Base-by-base conservation (phyloP, 2,888 invertebrate species). In the Clanis bilineata region DNA sequence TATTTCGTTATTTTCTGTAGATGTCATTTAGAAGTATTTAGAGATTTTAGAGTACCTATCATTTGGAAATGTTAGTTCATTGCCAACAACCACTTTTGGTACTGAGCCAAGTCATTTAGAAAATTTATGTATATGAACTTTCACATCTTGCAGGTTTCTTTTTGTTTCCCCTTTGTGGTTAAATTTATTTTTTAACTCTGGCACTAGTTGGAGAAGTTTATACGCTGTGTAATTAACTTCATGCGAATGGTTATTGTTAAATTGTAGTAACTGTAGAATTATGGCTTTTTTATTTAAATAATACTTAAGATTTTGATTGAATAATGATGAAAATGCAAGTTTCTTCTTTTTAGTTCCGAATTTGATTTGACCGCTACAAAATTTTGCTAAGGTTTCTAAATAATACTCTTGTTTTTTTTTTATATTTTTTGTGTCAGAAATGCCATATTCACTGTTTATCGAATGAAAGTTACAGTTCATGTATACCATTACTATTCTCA, bases 81-180 rank as follows among this genome's bases (percentile, higher is more conserved):
- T 57, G 36, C 45, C 32, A 57, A 44, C 28, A 43, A 43, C n/a
- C n/a, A 23, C 36, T 23, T 45, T 57, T 57, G 57, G 45, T 36
- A 10, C 22, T 22, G 7, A 10, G 57, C 45, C 36, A 45, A 57
- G 32, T 22, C 57, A 57, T 57, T 57, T 36, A 36, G 23, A 43
- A 57, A 43, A 57, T 57, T 45, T 57, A 45, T 57, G 23, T 45
- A 45, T 57, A 57, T 57, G 36, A 32, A 45, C 45, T 45, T 18
- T n/a, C 15, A 45, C 23, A 23, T 28, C 28, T 36, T 12, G 7
- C 44, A 36, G 41, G 9, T 22, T 45, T 36, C 36, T 23, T 44
- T 21, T 45, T 38, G 57, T 32, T 39, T 3, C 10, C 6, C 18
- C 32, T 21, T 25, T 25, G 39, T 6, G 39, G 28, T 21, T 45